Base-by-base conservation (phyloP, 2,797 vertebrate genomes). In the Neosilurus hyrtlii region DNA sequence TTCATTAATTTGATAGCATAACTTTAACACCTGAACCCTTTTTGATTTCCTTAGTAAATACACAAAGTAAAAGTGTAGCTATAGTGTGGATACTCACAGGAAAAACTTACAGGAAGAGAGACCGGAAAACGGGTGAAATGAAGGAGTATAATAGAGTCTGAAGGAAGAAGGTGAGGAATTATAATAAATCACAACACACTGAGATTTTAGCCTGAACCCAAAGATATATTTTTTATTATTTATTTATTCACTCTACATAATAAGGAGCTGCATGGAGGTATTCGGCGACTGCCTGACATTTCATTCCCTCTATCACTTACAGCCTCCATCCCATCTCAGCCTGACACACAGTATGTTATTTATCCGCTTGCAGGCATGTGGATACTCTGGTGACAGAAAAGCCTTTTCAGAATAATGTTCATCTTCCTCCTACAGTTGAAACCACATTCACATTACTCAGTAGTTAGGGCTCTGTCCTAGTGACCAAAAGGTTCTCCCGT, bases 281-380 rank as follows among this genome's bases (percentile, higher is more conserved):
- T 90, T 87, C 62, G 51, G 56, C 62, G 78, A 84, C 80, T 89
- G 77, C 86, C 84, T 89, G 85, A 92, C 89, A 90, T 91, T 91
- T 91, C 86, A 92, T 90, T 90, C 86, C 89, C 86, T 85, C 82
- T 79, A 90, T 89, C 86, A 86, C 85, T 89, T 89, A 86, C 88
- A 89, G 90, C 86, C 54, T 79, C 81, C 86, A 85, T 84, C 84
- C 84, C 86, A 87, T 85, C 89, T 91, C 86, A 87, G 86, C 63
- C 75, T 89, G 89, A 89, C 88, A 89, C 88, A 87, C 87, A 81
- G 91, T 93, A 90, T 92, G 93, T 94, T 93, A 94, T 94, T 94
- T 90, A 93, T 89, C 87, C 86, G 87, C 89, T 91, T 84, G 88
- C 90, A 84, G 37, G 90, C 84, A 88, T 85, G 71, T 51, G 68